phyloP scores from a whole-genome alignment of 2,113 vertebrate species.

The Stercorarius parasiticus region DNA sequence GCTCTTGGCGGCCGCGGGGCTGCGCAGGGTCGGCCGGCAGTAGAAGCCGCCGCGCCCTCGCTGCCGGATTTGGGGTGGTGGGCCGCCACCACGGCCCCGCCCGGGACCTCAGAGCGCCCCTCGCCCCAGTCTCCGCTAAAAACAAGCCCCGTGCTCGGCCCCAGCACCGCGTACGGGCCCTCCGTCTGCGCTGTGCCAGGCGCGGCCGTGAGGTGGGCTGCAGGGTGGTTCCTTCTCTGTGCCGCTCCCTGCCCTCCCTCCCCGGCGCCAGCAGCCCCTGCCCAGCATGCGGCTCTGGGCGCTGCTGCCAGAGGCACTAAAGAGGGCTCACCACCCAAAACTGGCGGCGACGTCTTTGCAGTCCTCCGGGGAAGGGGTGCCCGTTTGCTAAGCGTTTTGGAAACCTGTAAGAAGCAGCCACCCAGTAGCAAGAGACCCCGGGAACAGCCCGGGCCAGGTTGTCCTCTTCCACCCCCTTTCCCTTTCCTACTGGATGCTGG shows the following conservation, averaged over 20 bases:
- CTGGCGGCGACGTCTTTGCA: rapidly evolving
- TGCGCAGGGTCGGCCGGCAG: rapidly evolving
- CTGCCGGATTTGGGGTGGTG: rapidly evolving
- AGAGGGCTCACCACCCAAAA: neutral
- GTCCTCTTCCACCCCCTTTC: no score
- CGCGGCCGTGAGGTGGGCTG: no score
- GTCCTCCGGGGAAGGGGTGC: neutral
- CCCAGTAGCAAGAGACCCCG: neutral
- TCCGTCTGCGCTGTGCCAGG: neutral
- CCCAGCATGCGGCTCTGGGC: rapidly evolving
- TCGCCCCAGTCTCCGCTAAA: rapidly evolving
- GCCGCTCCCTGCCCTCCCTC: neutral
- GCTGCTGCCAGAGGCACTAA: no score
- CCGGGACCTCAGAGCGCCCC: rapidly evolving
- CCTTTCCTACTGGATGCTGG: neutral
- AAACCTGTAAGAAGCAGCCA: neutral
- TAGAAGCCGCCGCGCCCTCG: rapidly evolving
- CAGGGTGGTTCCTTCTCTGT: rapidly evolving
- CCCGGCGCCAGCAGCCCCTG: rapidly evolving
- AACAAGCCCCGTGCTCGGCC: rapidly evolving
- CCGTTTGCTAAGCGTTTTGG: rapidly evolving
- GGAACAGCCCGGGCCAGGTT: neutral
- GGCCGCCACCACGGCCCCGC: rapidly evolving
- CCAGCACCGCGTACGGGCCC: rapidly evolving
- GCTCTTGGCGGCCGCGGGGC: no score